These are phyloP conservation scores for Gallinago stenura DNA, from an alignment of 2,797 vertebrate species.

Conservation along the genomic window DNA sequence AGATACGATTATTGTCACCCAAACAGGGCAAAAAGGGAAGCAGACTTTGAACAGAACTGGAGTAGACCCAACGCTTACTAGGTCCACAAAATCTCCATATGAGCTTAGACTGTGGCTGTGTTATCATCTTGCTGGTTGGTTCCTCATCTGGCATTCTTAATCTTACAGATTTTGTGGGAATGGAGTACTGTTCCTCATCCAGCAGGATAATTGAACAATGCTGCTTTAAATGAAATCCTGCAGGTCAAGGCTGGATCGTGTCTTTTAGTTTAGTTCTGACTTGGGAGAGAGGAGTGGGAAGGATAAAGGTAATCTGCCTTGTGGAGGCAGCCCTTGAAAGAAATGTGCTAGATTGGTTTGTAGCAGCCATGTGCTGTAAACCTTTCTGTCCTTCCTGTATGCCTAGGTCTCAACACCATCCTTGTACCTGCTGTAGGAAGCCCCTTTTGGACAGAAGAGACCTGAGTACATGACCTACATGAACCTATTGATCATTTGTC, in stretches of 20 bases:
- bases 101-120: not conserved
- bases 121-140: not conserved
- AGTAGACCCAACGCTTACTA: not conserved
- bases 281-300: not conserved
- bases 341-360: not conserved
- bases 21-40: not conserved
- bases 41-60: not conserved
- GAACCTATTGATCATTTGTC: not conserved
- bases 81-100: not conserved
- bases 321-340: not conserved
- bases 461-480: not conserved
- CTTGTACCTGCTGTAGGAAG: not conserved
- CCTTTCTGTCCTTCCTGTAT: not conserved
- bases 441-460: not conserved
- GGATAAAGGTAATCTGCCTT: not conserved
- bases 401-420: not conserved
- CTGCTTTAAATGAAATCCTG: not conserved
- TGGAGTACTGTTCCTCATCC: not conserved
- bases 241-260: not conserved
- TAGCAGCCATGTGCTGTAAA: not conserved
- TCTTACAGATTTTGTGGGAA: not conserved
- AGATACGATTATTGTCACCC: not conserved
- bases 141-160: not conserved
- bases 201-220: not conserved
- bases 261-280: not conserved